Conservation (phyloP, 2,888 invertebrate species). For the Augiades crinisus region DNA sequence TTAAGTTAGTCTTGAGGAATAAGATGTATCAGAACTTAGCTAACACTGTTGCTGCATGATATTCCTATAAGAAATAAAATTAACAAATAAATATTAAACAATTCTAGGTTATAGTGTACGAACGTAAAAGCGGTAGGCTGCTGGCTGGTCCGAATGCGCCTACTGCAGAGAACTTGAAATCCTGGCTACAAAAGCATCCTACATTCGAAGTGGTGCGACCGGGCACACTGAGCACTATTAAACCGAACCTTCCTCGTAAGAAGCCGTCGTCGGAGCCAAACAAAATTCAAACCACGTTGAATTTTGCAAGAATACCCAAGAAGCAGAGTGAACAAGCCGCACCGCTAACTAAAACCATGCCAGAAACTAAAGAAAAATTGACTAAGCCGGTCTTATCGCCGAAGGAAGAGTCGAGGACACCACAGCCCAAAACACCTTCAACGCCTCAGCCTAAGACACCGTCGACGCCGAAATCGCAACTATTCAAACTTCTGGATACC, state of each 20-base stretch:
- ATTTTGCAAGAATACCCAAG: constrained; percentile 65
- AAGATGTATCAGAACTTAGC: too few relatives aligned
- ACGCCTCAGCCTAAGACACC: constrained; percentile 40
- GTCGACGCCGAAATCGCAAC: constrained; percentile 42
- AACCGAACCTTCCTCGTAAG: constrained; percentile 56
- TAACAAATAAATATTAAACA: neutral
- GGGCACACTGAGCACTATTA: constrained; percentile 75
- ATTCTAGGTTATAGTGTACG: constrained; percentile 88
- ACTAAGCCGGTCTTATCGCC: constrained; percentile 29
- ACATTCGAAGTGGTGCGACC: constrained; percentile 92
- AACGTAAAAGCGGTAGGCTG: constrained; percentile 88
- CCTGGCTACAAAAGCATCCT: constrained; percentile 93
- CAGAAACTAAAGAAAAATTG: constrained; percentile 46
- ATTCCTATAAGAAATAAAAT: neutral
- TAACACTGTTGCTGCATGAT: too few relatives aligned
- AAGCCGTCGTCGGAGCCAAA: constrained; percentile 48
- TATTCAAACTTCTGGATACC: constrained; percentile 42
- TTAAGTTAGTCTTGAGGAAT: too few relatives aligned
- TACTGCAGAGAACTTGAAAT: constrained; percentile 87
- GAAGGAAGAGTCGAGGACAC: constrained; percentile 38
- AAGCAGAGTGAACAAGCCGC: constrained; percentile 47
- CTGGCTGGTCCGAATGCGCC: constrained; percentile 92
- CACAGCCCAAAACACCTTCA: constrained; percentile 41
- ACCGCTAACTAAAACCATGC: constrained; percentile 32
- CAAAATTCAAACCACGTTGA: constrained; percentile 75